Conservation (phyloP, 2,888 invertebrate genomes). For the Drosophila longiperda region DNA sequence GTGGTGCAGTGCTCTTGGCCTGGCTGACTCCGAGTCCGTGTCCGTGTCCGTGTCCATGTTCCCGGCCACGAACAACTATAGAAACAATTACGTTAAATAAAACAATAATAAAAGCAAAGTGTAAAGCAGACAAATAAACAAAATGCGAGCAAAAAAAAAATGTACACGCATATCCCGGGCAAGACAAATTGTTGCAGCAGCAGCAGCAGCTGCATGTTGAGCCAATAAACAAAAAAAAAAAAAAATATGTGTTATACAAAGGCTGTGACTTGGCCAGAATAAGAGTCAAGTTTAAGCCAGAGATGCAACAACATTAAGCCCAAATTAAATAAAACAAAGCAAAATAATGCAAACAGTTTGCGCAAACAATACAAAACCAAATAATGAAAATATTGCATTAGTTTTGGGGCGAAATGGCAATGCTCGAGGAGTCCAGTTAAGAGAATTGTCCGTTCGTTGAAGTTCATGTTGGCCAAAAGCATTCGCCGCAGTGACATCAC, state of each 20-base stretch:
- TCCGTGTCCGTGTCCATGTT: constrained; percentile 19
- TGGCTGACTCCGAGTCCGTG: neutral
- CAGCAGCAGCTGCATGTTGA: constrained; percentile 76
- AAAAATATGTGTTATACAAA: constrained; percentile 12
- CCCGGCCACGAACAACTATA: constrained; percentile 50
- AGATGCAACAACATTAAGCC: constrained; percentile 69
- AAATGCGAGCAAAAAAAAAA: constrained; percentile 55
- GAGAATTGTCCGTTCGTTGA: constrained; percentile 13
- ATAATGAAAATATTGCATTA: constrained; percentile 82
- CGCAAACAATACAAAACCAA: constrained; percentile 60
- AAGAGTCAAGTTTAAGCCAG: constrained; percentile 13
- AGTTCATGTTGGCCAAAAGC: constrained; percentile 65
- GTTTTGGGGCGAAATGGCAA: constrained; percentile 53
- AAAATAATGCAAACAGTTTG: constrained; percentile 57
- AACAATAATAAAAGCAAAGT: constrained; percentile 66
- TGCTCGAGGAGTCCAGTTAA: constrained; percentile 3
- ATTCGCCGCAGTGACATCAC: constrained; percentile 76
- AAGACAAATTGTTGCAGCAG: constrained; percentile 79
- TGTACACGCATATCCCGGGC: constrained; percentile 44
- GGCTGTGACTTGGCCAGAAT: constrained; percentile 9
- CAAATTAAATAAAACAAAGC: constrained; percentile 71
- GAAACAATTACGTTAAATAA: constrained; percentile 78
- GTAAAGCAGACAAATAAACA: constrained; percentile 68
- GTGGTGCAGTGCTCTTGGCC: constrained; percentile 43
- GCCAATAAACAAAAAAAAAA: constrained; percentile 69